phyloP scores from a whole-genome alignment of 2,888 invertebrate species.

The Oasisia sp. region DNA sequence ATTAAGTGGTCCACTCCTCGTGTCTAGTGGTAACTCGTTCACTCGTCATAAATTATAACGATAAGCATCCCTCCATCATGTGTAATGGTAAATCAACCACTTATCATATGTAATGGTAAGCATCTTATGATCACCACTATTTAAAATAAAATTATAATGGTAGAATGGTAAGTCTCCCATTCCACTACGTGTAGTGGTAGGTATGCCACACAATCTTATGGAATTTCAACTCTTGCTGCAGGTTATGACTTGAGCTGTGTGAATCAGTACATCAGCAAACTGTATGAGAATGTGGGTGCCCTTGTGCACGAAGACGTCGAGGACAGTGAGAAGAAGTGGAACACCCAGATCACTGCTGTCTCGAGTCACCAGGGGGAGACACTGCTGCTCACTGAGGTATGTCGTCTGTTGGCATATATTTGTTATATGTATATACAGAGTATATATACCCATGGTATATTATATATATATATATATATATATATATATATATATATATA shows the following conservation, averaged over 20 bases:
- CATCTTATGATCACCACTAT: background rate
- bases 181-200: slow-evolving; percentile 32
- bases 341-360: slow-evolving; percentile 57
- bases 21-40: no score
- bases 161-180: background rate
- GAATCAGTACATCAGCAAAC: slow-evolving; percentile 61
- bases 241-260: slow-evolving; percentile 61
- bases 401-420: background rate
- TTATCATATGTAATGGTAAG: background rate
- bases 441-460: no score
- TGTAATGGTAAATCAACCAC: slow-evolving; percentile 58
- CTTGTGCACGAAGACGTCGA: slow-evolving; percentile 57
- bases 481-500: no score
- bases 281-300: slow-evolving; percentile 62
- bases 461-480: no score
- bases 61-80: slow-evolving; percentile 38
- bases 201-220: background rate
- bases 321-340: slow-evolving; percentile 52
- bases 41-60: slow-evolving; percentile 38
- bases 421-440: background rate
- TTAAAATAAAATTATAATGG: no score
- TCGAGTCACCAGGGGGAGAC: slow-evolving; percentile 57
- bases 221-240: slow-evolving; percentile 36
- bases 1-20: no score
- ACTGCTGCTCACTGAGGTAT: slow-evolving; percentile 56